phyloP scores from a whole-genome alignment of 2,113 vertebrate genomes.

The Pangasianodon hypophthalmus region DNA sequence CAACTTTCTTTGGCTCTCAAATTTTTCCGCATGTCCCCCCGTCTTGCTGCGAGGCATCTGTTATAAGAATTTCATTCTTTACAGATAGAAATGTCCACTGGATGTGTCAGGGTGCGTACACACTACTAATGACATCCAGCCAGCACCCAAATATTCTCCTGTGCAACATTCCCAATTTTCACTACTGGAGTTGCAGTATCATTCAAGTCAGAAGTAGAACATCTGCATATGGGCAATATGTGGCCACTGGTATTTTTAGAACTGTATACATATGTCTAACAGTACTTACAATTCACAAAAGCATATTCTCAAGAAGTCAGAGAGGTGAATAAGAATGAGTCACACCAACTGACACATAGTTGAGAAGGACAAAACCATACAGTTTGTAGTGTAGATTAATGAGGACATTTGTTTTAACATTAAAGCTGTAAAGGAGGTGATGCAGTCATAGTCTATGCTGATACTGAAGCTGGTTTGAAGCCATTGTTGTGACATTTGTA shows the following conservation, averaged over 20 bases:
- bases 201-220: background rate
- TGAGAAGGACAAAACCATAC: background rate
- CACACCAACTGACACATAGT: background rate
- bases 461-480: background rate
- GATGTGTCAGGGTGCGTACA: background rate
- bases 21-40: background rate
- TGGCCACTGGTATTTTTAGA: background rate
- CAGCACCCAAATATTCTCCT: background rate
- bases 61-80: background rate
- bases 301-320: background rate
- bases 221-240: background rate
- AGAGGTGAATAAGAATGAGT: background rate
- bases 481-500: background rate
- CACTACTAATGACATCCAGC: background rate
- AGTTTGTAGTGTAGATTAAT: background rate
- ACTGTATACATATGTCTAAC: background rate
- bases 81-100: background rate
- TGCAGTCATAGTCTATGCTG: background rate
- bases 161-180: background rate
- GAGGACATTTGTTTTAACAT: background rate
- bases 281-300: background rate
- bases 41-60: background rate
- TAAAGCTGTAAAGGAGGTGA: background rate
- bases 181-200: background rate
- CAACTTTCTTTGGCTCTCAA: background rate